Evolutionary conservation across 1,140 invertebrate genomes (phyloP).

Genomic region (Melipona quadrifasciata): DNA sequence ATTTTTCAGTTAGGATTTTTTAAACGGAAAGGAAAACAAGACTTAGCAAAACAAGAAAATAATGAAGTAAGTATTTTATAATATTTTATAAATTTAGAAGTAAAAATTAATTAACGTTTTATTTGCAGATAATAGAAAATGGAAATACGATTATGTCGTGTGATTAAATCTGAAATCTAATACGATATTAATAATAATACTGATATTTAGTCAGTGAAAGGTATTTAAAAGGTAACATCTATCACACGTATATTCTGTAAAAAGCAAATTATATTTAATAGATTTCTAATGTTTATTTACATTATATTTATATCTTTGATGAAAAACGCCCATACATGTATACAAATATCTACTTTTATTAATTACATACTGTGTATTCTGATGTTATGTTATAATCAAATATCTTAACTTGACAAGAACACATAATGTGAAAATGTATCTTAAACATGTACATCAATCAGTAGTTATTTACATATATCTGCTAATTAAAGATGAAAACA

Average conservation of each 20-base stretch:
- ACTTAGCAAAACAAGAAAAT: background rate
- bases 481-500: background rate
- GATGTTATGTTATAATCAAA: background rate
- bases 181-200: no score
- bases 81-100: background rate
- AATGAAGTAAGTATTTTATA: background rate
- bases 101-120: conserved; percentile 4
- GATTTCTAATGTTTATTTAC: conserved; percentile 37
- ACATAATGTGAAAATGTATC: conserved; percentile 2
- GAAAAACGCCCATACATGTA: conserved; percentile 21
- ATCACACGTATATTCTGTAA: background rate
- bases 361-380: conserved; percentile 14
- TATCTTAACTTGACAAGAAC: background rate
- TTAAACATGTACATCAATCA: background rate
- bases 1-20: conserved; percentile 58
- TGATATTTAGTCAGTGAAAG: background rate
- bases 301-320: background rate
- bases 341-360: conserved; percentile 35
- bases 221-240: background rate
- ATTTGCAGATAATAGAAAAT: conserved; percentile 1
- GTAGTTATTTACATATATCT: background rate
- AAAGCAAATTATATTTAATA: conserved; percentile 20
- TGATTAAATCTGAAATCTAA: background rate
- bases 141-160: background rate
- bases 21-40: conserved; percentile 43